A percentile compares a stretch with the other conserved stretches of the same genome.
Evolutionary conservation across 2,888 invertebrate species (phyloP).

Genomic region (Hypolimnas misippus): DNA sequence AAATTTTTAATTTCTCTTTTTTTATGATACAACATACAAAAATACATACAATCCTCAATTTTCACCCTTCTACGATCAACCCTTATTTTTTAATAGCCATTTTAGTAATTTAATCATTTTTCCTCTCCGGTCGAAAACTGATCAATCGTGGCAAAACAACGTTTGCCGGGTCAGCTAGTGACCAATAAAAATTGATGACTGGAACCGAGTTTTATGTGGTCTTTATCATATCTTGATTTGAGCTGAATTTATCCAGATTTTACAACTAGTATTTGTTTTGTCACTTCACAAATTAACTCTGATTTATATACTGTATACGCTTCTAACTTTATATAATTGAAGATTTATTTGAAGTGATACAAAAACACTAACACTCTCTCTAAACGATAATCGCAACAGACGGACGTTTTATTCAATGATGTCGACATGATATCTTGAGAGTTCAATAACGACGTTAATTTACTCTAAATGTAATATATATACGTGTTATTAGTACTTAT

Average conservation of each 20-base stretch:
- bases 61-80: too few species aligned
- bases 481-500: not conserved
- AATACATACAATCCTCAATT: too few species aligned
- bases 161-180: too few species aligned
- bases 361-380: not conserved
- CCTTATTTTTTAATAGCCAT: too few species aligned
- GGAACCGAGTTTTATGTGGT: constrained; percentile 18
- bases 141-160: too few species aligned
- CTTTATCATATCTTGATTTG: constrained; percentile 23
- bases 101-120: too few species aligned
- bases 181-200: constrained; percentile 21
- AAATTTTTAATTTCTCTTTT: too few species aligned
- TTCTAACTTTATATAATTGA: not conserved
- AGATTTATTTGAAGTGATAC: not conserved
- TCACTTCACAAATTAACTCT: constrained; percentile 4
- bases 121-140: too few species aligned
- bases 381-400: not conserved
- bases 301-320: constrained; percentile 4
- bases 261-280: constrained; percentile 10
- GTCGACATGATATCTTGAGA: not conserved
- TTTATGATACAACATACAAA: too few species aligned
- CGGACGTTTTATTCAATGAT: not conserved
- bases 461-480: not conserved
- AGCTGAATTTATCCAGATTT: constrained; percentile 31
- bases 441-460: not conserved